A percentile compares a stretch with the other conserved stretches of the same genome.
Conservation (phyloP, 2,888 invertebrate genomes). For the Escarpia spicata region DNA sequence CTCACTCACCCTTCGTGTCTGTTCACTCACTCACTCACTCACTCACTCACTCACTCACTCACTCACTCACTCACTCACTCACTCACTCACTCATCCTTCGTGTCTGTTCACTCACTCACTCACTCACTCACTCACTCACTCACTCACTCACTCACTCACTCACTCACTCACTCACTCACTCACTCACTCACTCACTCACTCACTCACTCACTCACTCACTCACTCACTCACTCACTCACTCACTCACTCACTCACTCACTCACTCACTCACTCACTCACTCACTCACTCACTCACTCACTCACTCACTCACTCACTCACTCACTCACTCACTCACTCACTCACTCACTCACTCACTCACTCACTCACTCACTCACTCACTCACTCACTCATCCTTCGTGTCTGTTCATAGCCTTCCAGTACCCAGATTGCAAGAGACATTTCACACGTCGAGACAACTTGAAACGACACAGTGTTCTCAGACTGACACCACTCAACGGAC, state of each 20-base stretch:
- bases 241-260: constrained; percentile 36
- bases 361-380: constrained; percentile 35
- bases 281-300: constrained; percentile 34
- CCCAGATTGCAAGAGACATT: no score
- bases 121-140: constrained; percentile 24
- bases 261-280: constrained; percentile 37
- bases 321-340: constrained; percentile 36
- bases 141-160: neutral
- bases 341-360: constrained; percentile 37
- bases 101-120: no score
- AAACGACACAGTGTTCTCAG: no score
- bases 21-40: no score
- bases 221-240: constrained; percentile 36
- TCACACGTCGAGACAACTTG: no score
- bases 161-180: constrained; percentile 28
- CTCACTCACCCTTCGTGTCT: constrained; percentile 33
- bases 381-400: constrained; percentile 33
- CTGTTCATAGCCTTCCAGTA: no score
- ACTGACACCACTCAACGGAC: no score
- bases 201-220: constrained; percentile 36
- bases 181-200: constrained; percentile 23
- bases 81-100: no score
- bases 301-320: constrained; percentile 29
- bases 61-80: no score
- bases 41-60: no score